Conservation (phyloP, 1,140 invertebrate species). For the Sweltsa coloradensis region DNA sequence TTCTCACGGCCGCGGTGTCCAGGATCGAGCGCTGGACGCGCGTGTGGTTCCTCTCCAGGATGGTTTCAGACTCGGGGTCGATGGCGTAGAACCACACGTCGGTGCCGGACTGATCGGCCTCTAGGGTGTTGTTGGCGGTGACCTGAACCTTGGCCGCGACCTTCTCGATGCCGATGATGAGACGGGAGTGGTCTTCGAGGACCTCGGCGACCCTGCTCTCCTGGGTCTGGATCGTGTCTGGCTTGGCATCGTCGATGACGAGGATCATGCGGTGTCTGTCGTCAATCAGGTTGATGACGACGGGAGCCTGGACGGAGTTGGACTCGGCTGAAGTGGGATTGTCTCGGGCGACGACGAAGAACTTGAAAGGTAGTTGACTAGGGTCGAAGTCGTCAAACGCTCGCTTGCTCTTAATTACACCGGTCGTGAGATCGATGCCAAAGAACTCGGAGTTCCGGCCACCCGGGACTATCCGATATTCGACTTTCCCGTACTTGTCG, state of each 20-base stretch:
- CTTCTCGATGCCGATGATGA: conserved; percentile 67
- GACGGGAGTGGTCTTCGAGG: conserved; percentile 56
- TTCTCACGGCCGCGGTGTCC: conserved; percentile 41
- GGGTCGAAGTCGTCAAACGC: conserved; percentile 51
- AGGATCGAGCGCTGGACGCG: conserved; percentile 49
- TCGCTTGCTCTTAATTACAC: conserved; percentile 57
- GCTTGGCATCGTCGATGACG: conserved; percentile 58
- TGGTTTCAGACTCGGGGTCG: conserved; percentile 62
- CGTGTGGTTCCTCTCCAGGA: conserved; percentile 56
- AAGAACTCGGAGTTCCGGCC: conserved; percentile 49
- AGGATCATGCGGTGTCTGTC: conserved; percentile 62
- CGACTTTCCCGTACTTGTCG: conserved; percentile 61
- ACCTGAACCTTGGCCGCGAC: conserved; percentile 50
- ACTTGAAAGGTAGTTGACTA: conserved; percentile 53
- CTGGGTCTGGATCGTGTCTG: conserved; percentile 52
- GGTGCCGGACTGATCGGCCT: conserved; percentile 58
- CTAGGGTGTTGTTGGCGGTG: conserved; percentile 57
- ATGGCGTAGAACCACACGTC: conserved; percentile 79
- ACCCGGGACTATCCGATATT: conserved; percentile 49
- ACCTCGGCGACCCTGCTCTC: conserved; percentile 49
- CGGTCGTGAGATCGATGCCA: conserved; percentile 53
- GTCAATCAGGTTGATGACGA: conserved; percentile 55
- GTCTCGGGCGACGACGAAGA: conserved; percentile 61
- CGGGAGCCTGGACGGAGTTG: conserved; percentile 45
- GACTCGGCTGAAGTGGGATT: conserved; percentile 50